Base-by-base conservation (phyloP, 2,113 vertebrate genomes). In the Pedetes capensis region DNA sequence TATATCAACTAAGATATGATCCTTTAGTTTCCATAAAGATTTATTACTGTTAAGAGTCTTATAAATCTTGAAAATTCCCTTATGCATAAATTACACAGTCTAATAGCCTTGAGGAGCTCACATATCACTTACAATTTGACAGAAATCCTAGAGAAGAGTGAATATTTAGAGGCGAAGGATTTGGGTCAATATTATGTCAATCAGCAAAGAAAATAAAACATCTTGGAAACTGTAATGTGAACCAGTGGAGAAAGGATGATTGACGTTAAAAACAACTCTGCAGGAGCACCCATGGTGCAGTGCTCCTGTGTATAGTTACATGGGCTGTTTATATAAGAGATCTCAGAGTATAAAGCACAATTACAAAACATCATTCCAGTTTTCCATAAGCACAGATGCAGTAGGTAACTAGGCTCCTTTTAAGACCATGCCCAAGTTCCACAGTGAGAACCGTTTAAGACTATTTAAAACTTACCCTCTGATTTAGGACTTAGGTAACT, bases 11-110 rank as follows among this genome's bases (percentile, higher is more conserved):
- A 94, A 94, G 61, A 81, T 17, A 51, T 63, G 18, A 97, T 91
- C 64, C 16, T 66, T 84, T 79, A 39, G 71, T 87, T 96, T 96
- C 93, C n/a, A 87, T 57, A 91, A 95, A 49, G 25, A 76, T 87
- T 96, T 95, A 84, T 32, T 82, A 88, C 37, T 4, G 0, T 23
- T 61, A 87, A 61, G 20, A 92, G 72, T 87, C 49, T 29, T 68
- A 80, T 78, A 97, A 91, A 90, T 78, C 44, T 92, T 93, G 80
- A 84, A 92, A 97, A 92, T 76, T 84, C 71, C 68, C 93, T 84
- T 93, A 76, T 93, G 83, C 84, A 72, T 68, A 93, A n/a, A 96
- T 91, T 95, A 87, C 71, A 87, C 9, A 64, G 53, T 72, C 27
- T 83, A n/a, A 32, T 92, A 76, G 84, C 87, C 76, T 72, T 34